Evolutionary conservation across 2,888 invertebrate species (phyloP).

Genomic region (Ichneumon xanthorius): DNA sequence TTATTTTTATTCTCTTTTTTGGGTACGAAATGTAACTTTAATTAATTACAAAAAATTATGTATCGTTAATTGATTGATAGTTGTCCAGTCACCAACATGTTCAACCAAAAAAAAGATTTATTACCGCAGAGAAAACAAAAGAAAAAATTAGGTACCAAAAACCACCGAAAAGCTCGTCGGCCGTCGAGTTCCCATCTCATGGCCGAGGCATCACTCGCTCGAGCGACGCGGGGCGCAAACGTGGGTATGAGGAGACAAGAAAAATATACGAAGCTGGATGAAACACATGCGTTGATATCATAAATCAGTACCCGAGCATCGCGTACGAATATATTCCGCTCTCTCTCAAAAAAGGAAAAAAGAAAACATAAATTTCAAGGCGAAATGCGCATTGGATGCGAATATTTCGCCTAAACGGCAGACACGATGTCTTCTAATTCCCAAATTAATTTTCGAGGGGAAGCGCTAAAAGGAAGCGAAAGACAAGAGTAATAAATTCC

Average conservation of each 20-base stretch:
- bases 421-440: neutral
- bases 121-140: neutral
- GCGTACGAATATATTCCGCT: conserved; percentile 21
- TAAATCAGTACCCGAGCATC: conserved; percentile 35
- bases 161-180: conserved; percentile 4
- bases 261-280: conserved; percentile 47
- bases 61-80: too few species aligned
- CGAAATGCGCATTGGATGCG: neutral
- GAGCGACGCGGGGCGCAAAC: conserved; percentile 1
- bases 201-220: conserved; percentile 7
- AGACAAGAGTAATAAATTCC: neutral
- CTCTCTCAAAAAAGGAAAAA: neutral
- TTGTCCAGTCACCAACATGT: neutral
- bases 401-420: conserved; percentile 21
- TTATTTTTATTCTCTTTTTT: neutral
- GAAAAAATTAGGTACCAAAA: neutral
- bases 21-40: neutral
- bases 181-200: conserved; percentile 1
- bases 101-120: neutral
- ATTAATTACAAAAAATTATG: neutral
- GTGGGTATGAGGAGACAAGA: conserved; percentile 48
- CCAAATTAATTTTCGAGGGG: neutral
- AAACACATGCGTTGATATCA: conserved; percentile 44
- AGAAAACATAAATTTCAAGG: neutral
- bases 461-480: neutral